Conservation (phyloP, 2,113 vertebrate species). For the Hemicordylus capensis region DNA sequence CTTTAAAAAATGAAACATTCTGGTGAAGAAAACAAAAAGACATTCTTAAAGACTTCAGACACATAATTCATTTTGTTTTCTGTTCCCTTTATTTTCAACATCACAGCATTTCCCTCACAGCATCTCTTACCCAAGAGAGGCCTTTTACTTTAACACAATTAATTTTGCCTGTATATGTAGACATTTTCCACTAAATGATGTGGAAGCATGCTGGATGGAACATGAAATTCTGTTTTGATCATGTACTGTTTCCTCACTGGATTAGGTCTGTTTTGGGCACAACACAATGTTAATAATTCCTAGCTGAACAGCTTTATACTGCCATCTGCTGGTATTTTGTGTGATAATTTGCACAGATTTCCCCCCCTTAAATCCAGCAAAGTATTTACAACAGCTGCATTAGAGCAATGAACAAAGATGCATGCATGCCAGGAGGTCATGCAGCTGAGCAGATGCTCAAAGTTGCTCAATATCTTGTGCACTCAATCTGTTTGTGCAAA, state of each 20-base stretch:
- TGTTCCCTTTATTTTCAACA: not conserved
- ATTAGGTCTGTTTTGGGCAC: not conserved
- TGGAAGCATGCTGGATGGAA: not conserved
- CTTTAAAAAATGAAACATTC: not conserved
- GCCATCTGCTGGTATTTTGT: constrained; percentile 74
- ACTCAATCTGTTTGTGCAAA: no score
- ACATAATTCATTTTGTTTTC: not conserved
- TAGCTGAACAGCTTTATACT: constrained; percentile 66
- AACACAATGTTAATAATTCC: not conserved
- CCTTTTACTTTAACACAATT: not conserved
- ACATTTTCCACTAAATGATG: not conserved
- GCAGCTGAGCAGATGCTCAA: no score
- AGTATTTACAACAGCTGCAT: no score
- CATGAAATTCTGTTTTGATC: not conserved
- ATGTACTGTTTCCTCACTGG: not conserved
- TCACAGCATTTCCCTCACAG: not conserved
- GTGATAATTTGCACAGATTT: not conserved
- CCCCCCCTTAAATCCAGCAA: no score
- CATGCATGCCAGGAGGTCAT: no score
- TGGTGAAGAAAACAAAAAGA: not conserved
- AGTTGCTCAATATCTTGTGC: no score
- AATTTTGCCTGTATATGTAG: not conserved
- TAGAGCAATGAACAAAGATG: no score
- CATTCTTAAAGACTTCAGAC: constrained; percentile 4
- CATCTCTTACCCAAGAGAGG: not conserved